Evolutionary conservation across 2,888 invertebrate genomes (phyloP), one percentile per base, ranked within the genome.

Genomic region (Drosophila prolongata): DNA sequence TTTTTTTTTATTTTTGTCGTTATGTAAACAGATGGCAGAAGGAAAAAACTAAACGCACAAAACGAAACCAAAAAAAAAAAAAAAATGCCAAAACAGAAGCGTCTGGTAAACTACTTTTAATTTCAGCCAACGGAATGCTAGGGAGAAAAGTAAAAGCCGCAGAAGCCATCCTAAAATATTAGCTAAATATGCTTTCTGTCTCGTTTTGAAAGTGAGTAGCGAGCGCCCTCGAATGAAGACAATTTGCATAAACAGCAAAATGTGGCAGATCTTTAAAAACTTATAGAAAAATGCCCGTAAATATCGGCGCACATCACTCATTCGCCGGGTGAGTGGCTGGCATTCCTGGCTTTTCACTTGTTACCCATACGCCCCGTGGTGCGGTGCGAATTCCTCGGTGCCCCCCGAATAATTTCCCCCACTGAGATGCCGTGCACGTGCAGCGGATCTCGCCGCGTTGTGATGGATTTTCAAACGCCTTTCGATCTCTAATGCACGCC

Each of bases 301-400:
- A 74, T 40, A 55, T 44, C 10, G 30, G 37, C 27, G 35, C 47
- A 16, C 40, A 37, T 57, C 66, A 72, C 74, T 66, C 72, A 66
- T 66, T 6, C 37, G 47, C 49, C 53, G 27, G 47, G 60, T 54
- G 53, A 69, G 59, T 53, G 73, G 42, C 81, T 73, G 76, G 75
- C 78, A 76, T 87, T 84, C 37, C 80, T 64, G 70, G 65, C 86
- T 72, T 88, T 88, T 82, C 83, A 88, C 83, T 85, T 86, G 88
- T 82, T 83, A 82, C 88, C 78, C 88, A 83, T 83, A 88, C 83
- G 88, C 78, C 88, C 83, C 67, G 69, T 87, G 57, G 83, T 53
- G 88, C 82, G 87, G 66, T 81, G 87, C 87, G 37, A 82, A 87
- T 84, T 80, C 68, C 38, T 72, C 55, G 44, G 35, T 58, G n/a